phyloP scores from a whole-genome alignment of 2,113 vertebrate species.

The Labeo catla region DNA sequence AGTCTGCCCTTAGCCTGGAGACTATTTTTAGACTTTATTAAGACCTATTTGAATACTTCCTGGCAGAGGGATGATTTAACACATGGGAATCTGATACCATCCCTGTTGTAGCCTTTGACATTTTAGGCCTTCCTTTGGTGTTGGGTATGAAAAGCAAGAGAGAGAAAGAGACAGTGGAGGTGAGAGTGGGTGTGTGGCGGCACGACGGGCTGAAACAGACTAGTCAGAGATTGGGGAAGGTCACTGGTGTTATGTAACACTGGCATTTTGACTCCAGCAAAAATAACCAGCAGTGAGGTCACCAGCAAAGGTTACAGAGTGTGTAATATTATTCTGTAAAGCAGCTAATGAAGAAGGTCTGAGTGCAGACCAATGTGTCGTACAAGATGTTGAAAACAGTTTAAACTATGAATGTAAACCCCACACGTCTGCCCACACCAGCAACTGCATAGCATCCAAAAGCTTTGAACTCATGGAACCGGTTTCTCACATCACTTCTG shows the following conservation, averaged over 20 bases:
- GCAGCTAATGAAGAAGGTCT: slow-evolving; percentile 16
- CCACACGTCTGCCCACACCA: neutral
- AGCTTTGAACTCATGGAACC: neutral
- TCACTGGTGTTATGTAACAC: slow-evolving; percentile 71
- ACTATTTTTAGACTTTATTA: slow-evolving; percentile 27
- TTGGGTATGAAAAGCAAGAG: slow-evolving; percentile 24
- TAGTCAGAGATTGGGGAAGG: slow-evolving; percentile 44
- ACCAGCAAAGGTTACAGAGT: slow-evolving; percentile 71
- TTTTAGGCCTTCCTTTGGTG: slow-evolving; percentile 59
- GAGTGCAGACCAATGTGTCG: neutral
- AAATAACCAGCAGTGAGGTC: slow-evolving; percentile 75
- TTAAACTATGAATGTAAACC: neutral
- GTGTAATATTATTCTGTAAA: slow-evolving; percentile 8
- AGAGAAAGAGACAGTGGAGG: slow-evolving; percentile 35
- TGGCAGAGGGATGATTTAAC: slow-evolving; percentile 16
- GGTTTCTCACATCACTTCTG: neutral
- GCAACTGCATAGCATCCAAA: neutral
- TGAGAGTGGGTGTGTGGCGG: slow-evolving; percentile 17
- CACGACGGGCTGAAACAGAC: neutral
- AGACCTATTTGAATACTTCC: slow-evolving; percentile 12
- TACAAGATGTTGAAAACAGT: neutral
- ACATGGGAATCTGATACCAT: slow-evolving; percentile 63
- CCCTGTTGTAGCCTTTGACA: slow-evolving; percentile 70
- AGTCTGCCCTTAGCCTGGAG: neutral
- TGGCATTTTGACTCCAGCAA: slow-evolving; percentile 67